Percentiles rank a stretch among this genome's conserved stretches.
Evolutionary conservation across 2,797 vertebrate species (phyloP).

Genomic region (Ctenosaura bakeri): DNA sequence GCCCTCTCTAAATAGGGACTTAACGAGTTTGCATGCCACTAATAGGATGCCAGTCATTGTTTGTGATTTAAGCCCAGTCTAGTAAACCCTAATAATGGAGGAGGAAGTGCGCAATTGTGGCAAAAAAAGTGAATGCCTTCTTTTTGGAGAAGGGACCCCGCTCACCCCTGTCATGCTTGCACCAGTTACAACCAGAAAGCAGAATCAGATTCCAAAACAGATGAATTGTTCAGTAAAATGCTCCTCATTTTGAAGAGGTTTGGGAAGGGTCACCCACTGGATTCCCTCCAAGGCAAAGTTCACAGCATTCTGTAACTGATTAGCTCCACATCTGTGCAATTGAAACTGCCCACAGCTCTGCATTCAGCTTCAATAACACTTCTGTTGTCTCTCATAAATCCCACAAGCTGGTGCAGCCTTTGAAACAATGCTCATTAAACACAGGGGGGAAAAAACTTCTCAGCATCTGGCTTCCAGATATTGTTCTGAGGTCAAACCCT

Average conservation of each 20-base stretch:
- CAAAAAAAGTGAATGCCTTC: too few species aligned
- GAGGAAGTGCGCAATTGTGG: not conserved
- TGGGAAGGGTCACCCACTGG: not conserved
- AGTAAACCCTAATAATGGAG: not conserved
- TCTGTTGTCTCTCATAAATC: conserved; percentile 1
- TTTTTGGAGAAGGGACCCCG: not conserved
- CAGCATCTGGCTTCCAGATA: conserved; percentile 1
- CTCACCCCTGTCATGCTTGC: not conserved
- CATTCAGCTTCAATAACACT: not conserved
- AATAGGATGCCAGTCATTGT: not conserved
- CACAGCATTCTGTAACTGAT: not conserved
- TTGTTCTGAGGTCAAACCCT: not conserved
- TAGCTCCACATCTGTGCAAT: not conserved
- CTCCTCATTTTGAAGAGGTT: not conserved
- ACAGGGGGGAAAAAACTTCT: not conserved
- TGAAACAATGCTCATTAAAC: not conserved
- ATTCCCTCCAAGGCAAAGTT: not conserved
- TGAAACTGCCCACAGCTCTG: not conserved
- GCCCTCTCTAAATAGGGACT: too few species aligned
- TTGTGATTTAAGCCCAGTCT: not conserved
- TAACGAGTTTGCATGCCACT: too few species aligned
- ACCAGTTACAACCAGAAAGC: not conserved
- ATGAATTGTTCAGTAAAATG: not conserved
- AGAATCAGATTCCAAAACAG: not conserved
- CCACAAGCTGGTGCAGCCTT: not conserved